Base-by-base conservation (phyloP, 2,888 invertebrate species). In the Apoda limacodes region DNA sequence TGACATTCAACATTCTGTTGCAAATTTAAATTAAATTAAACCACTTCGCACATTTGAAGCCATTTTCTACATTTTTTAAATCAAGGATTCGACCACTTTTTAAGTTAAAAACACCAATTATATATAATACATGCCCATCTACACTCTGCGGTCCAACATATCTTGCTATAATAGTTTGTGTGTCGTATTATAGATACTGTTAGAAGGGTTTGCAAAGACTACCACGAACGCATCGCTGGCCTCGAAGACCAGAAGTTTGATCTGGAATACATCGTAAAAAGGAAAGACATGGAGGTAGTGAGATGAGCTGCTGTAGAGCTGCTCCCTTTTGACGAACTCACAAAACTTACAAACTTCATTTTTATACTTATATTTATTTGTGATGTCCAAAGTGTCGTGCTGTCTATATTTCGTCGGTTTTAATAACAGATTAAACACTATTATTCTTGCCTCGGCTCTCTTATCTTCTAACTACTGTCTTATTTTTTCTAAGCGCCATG, bases 221-320 rank as follows among this genome's bases (percentile, higher is more conserved):
- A 95, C 85, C 88, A 97, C 84, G 86, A 87, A 65, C 90, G 93
- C 86, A 92, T 97, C 85, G 80, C 70, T 76, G 80, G 83, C 58
- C 88, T 98, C 85, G 97, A 98, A 87, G 91, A 92, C 64, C 85
- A 90, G 78, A 98, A 98, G 85, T 98, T 92, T 85, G 99, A 99
- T 88, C 88, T 98, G 88, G 98, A 99, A 87, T 91, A 92, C 86
- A 85, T 93, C 84, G 96, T 98, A 82, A 93, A 93, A 85, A 92
- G 92, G 87, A 98, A 98, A 91, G 98, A 98, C 83, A 90, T 89
- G 82, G 95, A 98, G 95, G 97, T 98, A 91, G 87, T 86, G 71
- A 66, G 57, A 61, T 50, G 52, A 60, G 64, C 64, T 56, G 55
- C 58, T 56, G 42, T 52, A 46, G 50, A 55, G 52, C 55, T 57